Evolutionary conservation across 1,140 invertebrate species (phyloP), one percentile per base, ranked within the genome.

Genomic region (Elymnias hypermnestra): DNA sequence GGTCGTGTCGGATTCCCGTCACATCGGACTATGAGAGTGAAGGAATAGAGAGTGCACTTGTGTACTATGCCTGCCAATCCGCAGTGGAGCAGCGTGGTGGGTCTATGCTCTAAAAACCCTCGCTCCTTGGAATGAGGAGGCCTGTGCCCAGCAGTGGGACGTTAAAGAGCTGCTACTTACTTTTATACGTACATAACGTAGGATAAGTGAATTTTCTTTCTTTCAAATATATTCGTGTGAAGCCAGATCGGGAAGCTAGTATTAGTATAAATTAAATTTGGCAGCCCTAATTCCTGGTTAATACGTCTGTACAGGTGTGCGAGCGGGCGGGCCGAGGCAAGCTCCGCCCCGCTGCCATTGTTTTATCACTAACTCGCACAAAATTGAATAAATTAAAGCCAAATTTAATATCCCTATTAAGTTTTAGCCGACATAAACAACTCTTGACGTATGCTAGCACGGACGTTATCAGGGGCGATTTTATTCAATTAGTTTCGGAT

Each of bases 361-460:
- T 83, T 45, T 33, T 39, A 35, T 28, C 53, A 31, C 58, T 57
- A 56, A 51, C 53, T 57, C 54, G 51, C 35, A 18, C 58, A 19
- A 79, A 81, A 83, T 83, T 76, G 79, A 83, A 83, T 83, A 77
- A 79, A 83, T 83, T 83, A 83, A 72, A 67, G 69, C 25, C 57
- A 72, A 82, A 83, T 79, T 81, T 78, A 77, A 77, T 81, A 77
- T 75, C 72, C 77, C 66, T 75, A 79, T 83, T 79, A 79, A 67
- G 67, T 68, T 67, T 72, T 55, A 52, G 60, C 51, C 61, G 75
- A 70, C 62, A 61, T 53, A 82, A 81, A 83, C 74, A 78, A 72
- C 62, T 69, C 54, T 51, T 72, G 72, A 72, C 73, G 69, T 69
- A 66, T 74, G 63, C 59, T 70, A 65, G 51, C 51, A 62, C 58